Conservation (phyloP, 1,140 invertebrate species). For the Delia radicum region DNA sequence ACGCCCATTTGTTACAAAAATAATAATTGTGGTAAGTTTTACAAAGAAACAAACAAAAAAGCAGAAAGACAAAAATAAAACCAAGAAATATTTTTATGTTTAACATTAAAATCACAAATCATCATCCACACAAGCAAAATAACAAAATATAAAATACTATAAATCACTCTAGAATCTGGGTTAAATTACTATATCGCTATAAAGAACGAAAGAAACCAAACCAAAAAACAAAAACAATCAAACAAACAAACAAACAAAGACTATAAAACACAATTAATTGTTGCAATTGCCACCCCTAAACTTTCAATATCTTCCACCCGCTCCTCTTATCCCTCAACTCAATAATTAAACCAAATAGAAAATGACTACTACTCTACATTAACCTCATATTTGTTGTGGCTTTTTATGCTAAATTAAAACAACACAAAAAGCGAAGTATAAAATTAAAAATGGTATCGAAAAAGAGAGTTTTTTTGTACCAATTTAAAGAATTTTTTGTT, state of each 20-base stretch:
- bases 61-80: neutral
- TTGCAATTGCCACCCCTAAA: neutral
- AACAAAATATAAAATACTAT: neutral
- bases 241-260: neutral
- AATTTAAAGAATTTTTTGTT: too few relatives aligned
- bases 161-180: neutral
- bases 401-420: neutral
- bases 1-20: slow-evolving; percentile 51
- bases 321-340: neutral
- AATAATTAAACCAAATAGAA: neutral
- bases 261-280: neutral
- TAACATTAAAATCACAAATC: neutral
- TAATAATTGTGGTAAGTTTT: slow-evolving; percentile 52
- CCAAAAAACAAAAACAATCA: neutral
- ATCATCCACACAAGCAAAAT: neutral
- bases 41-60: neutral
- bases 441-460: neutral
- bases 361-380: neutral
- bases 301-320: neutral
- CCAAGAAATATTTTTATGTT: neutral
- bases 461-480: neutral
- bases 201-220: too few relatives aligned
- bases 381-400: slow-evolving; percentile 12
- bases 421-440: neutral
- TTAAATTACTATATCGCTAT: neutral